These are phyloP conservation scores for Platichthys flesus DNA, from an alignment of 2,113 vertebrate genomes.

Conservation along the genomic window DNA sequence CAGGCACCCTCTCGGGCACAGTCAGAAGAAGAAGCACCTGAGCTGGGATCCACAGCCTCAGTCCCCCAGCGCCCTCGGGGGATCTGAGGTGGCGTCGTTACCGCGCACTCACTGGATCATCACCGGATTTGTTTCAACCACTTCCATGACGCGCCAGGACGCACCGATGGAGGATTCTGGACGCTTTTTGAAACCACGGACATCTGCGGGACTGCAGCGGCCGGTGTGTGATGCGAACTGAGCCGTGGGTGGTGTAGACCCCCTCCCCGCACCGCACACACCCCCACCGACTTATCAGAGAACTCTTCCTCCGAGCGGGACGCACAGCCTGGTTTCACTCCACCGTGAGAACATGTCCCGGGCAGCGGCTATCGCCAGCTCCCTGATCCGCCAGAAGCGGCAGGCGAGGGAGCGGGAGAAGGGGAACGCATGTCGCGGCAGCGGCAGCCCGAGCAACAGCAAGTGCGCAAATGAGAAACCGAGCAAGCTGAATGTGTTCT, in stretches of 20 bases:
- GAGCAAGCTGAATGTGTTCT: conserved; percentile 96
- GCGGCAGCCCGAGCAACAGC: conserved; percentile 95
- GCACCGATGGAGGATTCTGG: conserved; percentile 69
- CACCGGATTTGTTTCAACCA: conserved; percentile 43
- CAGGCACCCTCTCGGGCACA: conserved; percentile 52
- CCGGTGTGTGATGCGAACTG: conserved; percentile 69
- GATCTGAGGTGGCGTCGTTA: conserved; percentile 54
- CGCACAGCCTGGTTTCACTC: conserved; percentile 60
- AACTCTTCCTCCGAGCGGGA: conserved; percentile 42
- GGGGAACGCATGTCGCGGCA: conserved; percentile 93
- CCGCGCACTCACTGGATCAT: conserved; percentile 32
- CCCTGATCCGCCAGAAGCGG: conserved; percentile 97
- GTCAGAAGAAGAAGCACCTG: conserved; percentile 22
- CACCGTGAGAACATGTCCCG: conserved; percentile 84
- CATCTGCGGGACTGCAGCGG: conserved; percentile 61
- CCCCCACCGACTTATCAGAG: conserved; percentile 32
- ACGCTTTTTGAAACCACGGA: conserved; percentile 46
- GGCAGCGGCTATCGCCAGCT: conserved; percentile 99
- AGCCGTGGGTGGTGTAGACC: conserved; percentile 71
- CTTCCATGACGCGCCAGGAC: conserved; percentile 57
- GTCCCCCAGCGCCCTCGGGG: conserved; percentile 32
- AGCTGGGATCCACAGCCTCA: conserved; percentile 25
- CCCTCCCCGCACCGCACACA: conserved; percentile 29
- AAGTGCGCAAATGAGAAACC: conserved; percentile 93
- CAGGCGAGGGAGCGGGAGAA: conserved; percentile 97